Evolutionary conservation across 2,113 vertebrate genomes (phyloP).

Genomic region (Eulemur rufifrons): DNA sequence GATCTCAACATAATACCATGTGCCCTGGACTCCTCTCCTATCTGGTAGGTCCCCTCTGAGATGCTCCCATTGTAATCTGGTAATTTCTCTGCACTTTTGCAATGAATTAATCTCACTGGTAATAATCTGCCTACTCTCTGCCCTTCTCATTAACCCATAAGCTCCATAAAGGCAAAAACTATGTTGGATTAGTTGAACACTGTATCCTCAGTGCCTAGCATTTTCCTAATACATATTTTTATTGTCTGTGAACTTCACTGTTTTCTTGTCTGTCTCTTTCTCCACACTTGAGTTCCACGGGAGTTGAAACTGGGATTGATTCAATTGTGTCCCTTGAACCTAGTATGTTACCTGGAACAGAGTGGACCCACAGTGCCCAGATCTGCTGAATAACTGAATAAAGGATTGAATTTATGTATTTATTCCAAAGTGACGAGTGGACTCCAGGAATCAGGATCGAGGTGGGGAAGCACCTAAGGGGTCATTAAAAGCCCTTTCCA

Average conservation of each 20-base stretch:
- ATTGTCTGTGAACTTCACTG: rapidly evolving
- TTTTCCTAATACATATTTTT: not conserved
- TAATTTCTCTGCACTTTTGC: not conserved
- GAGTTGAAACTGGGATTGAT: not conserved
- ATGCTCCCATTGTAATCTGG: not conserved
- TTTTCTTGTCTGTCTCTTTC: not conserved
- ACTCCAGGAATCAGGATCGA: not conserved
- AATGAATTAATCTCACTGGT: not conserved
- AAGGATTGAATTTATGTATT: not conserved
- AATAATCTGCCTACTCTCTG: not conserved
- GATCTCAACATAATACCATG: not conserved
- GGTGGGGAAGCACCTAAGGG: not conserved
- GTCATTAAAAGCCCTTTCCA: not conserved
- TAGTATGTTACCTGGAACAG: not conserved
- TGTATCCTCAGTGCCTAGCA: too few relatives aligned
- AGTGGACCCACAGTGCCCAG: not conserved
- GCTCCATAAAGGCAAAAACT: not conserved
- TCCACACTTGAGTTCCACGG: not conserved
- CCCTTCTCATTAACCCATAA: not conserved
- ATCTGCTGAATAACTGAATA: not conserved
- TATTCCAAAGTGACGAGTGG: not conserved
- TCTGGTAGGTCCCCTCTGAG: not conserved
- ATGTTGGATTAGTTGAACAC: not conserved
- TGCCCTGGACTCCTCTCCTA: not conserved
- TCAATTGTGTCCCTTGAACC: not conserved